Evolutionary conservation across 2,797 vertebrate species (phyloP), one percentile per base, ranked within the genome.

Genomic region (Gallinago nigripennis): DNA sequence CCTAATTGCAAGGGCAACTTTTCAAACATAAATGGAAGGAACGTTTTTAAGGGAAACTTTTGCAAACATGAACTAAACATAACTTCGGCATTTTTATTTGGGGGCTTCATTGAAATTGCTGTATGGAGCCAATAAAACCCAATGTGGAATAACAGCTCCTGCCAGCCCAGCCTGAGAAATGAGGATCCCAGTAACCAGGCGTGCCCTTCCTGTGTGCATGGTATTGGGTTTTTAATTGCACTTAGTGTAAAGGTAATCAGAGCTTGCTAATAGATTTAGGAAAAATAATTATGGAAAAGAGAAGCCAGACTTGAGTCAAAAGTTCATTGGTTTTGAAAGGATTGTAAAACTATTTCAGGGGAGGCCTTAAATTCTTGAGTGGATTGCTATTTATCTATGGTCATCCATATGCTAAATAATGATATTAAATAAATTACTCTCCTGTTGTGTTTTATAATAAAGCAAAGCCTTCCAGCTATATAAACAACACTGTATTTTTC

Each of bases 381-480:
- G 80, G 51, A 61, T 94, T 88, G 21, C 54, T 91, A 28, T 92
- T 95, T 92, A 83, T 88, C 76, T 79, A 9, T 90, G 88, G 80
- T 88, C 85, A 69, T 80, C 72, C 86, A 84, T 64, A 86, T 50
- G 70, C 76, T 96, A 95, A 97, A 95, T 92, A 94, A 96, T 95
- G 27, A 76, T 90, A 81, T 90, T 95, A 95, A 94, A 82, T 88
- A 90, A 95, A 96, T 95, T 88, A 91, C 75, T 93, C 64, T 88
- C 61, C 81, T 95, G 85, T 94, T 96, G 86, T 94, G 91, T 83
- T 96, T 95, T 91, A 48, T 94, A 96, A 94, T 75, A 46, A 84
- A 86, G 58, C 23, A 95, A 88, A 92, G 24, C 39, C 70, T 90
- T 90, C 73, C 91, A 91, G 80, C 92, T 95, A 90, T 73, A 16